A percentile compares a stretch with the other conserved stretches of the same genome.
These are phyloP conservation scores for Echeneis naucrates DNA, from an alignment of 2,797 vertebrate genomes.

Conservation along the genomic window DNA sequence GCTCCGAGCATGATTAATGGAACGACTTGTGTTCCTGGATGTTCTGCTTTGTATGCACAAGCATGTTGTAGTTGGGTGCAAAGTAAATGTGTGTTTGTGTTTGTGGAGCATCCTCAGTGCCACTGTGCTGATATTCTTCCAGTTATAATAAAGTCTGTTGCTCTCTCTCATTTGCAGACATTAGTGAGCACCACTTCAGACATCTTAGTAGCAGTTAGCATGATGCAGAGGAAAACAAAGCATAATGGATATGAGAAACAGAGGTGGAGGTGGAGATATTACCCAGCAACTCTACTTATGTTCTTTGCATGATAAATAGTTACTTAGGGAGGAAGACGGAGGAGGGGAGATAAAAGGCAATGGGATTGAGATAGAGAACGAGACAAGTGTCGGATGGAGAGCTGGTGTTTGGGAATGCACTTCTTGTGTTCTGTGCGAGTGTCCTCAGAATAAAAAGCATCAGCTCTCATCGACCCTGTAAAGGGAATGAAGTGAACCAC, in stretches of 20 bases:
- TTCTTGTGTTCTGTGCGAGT: conserved; percentile 9
- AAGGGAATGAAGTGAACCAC: not conserved
- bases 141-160: conserved; percentile 54
- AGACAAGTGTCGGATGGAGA: conserved; percentile 20
- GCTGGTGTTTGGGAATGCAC: conserved; percentile 18
- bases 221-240: conserved; percentile 17
- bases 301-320: conserved; percentile 61
- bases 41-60: not conserved
- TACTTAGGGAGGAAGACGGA: conserved; percentile 17
- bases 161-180: conserved; percentile 57
- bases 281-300: conserved; percentile 16
- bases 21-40: conserved; percentile 51
- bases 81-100: conserved; percentile 4
- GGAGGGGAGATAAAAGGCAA: conserved; percentile 46
- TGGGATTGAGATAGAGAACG: conserved; percentile 38
- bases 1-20: conserved; percentile 64
- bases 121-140: conserved; percentile 35
- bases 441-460: not conserved
- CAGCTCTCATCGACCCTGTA: conserved; percentile 2
- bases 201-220: conserved; percentile 3
- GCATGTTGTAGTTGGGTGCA: conserved; percentile 1
- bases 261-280: conserved; percentile 42
- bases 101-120: not conserved
- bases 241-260: conserved; percentile 50
- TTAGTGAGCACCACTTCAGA: conserved; percentile 34